These are phyloP conservation scores for Zenarchopterus dispar DNA, from an alignment of 2,797 vertebrate genomes.

Conservation along the genomic window DNA sequence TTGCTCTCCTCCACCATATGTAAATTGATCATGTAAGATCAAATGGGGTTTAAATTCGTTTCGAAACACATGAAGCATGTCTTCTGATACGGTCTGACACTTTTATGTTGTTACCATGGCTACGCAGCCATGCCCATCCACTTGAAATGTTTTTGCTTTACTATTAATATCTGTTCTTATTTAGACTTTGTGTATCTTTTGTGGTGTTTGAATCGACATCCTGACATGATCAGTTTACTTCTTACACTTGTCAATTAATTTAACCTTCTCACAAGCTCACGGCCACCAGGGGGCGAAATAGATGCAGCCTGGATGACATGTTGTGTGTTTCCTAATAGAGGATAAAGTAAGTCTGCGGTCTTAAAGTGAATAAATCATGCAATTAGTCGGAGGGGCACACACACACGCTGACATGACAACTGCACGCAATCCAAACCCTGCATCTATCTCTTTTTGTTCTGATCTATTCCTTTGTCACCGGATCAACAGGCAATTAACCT, in stretches of 20 bases:
- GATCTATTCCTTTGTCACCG: not conserved
- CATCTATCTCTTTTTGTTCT: not conserved
- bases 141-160: conserved; percentile 62
- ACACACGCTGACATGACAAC: conserved; percentile 1
- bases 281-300: conserved; percentile 77
- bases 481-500: conserved; percentile 9
- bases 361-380: not conserved
- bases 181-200: conserved; percentile 1
- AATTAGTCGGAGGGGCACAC: not conserved
- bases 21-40: conserved; percentile 52
- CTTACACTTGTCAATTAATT: conserved; percentile 7
- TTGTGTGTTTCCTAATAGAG: conserved; percentile 1
- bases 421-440: not conserved
- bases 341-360: not conserved
- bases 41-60: conserved; percentile 64
- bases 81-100: conserved; percentile 51
- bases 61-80: conserved; percentile 66
- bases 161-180: conserved; percentile 22
- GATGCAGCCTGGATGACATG: conserved; percentile 20
- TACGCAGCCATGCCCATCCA: conserved; percentile 65
- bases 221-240: not conserved
- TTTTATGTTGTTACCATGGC: conserved; percentile 79
- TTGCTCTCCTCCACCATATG: conserved; percentile 19
- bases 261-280: conserved; percentile 11
- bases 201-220: conserved; percentile 10